Evolutionary conservation across 2,113 vertebrate genomes (phyloP).

Genomic region (Rhinolophus sinicus): DNA sequence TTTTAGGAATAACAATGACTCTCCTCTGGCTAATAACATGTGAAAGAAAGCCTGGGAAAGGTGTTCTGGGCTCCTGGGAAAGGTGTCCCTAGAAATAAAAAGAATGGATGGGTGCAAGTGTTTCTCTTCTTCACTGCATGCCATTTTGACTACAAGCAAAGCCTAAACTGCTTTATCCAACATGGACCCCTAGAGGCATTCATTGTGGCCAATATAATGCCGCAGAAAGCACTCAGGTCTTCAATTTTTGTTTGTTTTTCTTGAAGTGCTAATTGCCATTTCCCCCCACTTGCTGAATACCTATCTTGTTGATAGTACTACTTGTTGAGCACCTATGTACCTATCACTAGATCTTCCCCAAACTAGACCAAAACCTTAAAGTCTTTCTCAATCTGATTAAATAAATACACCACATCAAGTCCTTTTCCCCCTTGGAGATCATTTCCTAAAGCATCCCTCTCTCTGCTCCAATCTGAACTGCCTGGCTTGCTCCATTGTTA

Average conservation of each 20-base stretch:
- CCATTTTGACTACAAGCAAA: not conserved
- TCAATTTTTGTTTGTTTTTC: not conserved
- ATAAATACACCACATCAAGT: not conserved
- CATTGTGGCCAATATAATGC: not conserved
- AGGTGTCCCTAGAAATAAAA: not conserved
- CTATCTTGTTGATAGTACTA: not conserved
- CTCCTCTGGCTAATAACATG: not conserved
- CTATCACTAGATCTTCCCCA: not conserved
- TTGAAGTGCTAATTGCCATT: not conserved
- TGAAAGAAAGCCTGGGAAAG: not conserved
- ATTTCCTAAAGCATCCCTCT: not conserved
- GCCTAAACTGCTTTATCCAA: no score
- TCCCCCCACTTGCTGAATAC: not conserved
- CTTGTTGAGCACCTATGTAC: not conserved
- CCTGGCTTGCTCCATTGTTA: not conserved
- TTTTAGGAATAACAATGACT: not conserved
- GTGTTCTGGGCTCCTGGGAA: no score
- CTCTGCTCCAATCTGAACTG: not conserved
- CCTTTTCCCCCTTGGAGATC: not conserved
- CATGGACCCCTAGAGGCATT: not conserved
- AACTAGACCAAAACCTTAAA: constrained; percentile 14
- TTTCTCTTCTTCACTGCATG: not conserved
- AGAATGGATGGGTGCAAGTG: not conserved
- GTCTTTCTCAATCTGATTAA: not conserved
- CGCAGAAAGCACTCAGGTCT: not conserved